Conservation (phyloP, 2,797 vertebrate species). For the Notamacropus eugenii region DNA sequence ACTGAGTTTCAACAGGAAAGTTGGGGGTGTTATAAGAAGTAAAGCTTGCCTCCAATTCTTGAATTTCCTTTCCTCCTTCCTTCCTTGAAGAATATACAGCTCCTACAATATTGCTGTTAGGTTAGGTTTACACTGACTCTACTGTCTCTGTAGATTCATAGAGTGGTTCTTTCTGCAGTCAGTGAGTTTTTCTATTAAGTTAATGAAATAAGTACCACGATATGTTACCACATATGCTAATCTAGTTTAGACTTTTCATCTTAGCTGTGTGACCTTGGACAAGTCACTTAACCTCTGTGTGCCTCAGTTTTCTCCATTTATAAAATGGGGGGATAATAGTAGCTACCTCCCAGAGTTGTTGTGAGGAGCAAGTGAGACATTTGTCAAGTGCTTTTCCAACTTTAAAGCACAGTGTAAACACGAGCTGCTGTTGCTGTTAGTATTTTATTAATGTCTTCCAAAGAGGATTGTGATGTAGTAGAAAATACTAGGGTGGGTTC, state of each 20-base stretch:
- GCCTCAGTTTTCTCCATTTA: background rate
- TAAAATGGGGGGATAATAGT: background rate
- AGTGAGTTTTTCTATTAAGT: background rate
- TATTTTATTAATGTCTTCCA: background rate
- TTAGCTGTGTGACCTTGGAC: background rate
- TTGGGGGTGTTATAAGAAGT: slow-evolving; percentile 42
- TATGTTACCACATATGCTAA: background rate
- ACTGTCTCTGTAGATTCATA: background rate
- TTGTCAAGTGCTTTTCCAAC: background rate
- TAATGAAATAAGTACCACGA: background rate
- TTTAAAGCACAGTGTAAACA: background rate
- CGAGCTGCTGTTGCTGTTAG: background rate
- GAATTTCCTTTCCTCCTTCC: slow-evolving; percentile 21
- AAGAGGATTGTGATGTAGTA: background rate
- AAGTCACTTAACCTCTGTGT: background rate
- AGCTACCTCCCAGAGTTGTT: background rate
- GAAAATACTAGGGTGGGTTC: background rate
- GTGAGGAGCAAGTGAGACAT: background rate
- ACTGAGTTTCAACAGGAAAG: slow-evolving; percentile 15
- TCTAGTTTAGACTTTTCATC: background rate
- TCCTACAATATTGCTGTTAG: background rate
- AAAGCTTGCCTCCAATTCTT: slow-evolving; percentile 23
- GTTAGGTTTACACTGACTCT: background rate
- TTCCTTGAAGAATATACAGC: slow-evolving; percentile 1
- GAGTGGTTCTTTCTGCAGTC: background rate